A percentile compares a stretch with the other conserved stretches of the same genome.
phyloP scores from a whole-genome alignment of 2,888 invertebrate species.

The Stegophylla sp. region DNA sequence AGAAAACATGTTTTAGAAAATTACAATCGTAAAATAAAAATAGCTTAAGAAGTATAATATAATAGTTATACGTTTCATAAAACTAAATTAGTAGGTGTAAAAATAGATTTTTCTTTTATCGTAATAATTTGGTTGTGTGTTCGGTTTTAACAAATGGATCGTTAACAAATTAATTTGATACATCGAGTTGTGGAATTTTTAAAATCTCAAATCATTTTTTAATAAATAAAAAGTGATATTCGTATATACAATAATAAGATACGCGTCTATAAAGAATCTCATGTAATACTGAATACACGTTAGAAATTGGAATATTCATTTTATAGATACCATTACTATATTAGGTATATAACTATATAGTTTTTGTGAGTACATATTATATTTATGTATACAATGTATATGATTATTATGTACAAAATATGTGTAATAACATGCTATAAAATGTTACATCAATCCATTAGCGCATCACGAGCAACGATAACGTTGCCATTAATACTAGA shows the following conservation, averaged over 20 bases:
- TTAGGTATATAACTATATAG: too few species aligned
- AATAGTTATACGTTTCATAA: constrained; percentile 6
- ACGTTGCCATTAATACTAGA: neutral
- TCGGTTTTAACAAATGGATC: too few species aligned
- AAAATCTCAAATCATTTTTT: too few species aligned
- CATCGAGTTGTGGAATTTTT: too few species aligned
- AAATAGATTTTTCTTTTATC: neutral
- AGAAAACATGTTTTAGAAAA: constrained; percentile 37
- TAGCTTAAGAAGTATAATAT: constrained; percentile 36
- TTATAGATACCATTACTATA: too few species aligned
- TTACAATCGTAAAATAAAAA: constrained; percentile 21
- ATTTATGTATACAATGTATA: neutral
- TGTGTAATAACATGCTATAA: neutral
- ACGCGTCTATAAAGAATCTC: neutral
- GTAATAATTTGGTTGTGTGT: too few species aligned
- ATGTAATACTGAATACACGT: too few species aligned
- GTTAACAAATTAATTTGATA: too few species aligned
- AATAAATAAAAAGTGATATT: neutral
- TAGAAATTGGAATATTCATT: too few species aligned
- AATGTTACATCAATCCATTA: neutral
- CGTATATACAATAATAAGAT: neutral
- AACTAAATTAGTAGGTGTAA: neutral
- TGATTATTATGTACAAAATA: neutral
- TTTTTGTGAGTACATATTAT: too few species aligned
- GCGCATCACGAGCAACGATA: neutral